A percentile compares a stretch with the other conserved stretches of the same genome.
phyloP scores from a whole-genome alignment of 2,113 vertebrate genomes.

The Corynorhinus townsendii region DNA sequence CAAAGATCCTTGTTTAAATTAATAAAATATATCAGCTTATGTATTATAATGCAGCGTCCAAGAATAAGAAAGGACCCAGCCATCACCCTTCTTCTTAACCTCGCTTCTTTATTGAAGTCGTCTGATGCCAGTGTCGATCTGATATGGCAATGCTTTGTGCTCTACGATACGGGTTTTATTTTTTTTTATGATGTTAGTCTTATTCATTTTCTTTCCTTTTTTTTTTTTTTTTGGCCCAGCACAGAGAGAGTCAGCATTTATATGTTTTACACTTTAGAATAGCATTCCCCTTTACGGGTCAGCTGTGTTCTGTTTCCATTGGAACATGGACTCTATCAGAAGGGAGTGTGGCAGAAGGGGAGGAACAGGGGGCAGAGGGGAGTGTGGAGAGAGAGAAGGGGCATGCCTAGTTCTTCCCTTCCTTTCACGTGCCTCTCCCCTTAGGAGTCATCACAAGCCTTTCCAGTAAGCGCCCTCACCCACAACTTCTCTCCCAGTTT shows the following conservation, averaged over 20 bases:
- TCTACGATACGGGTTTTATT: not conserved
- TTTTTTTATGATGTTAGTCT: not conserved
- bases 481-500: not conserved
- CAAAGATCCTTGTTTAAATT: constrained; percentile 57
- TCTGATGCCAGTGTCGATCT: not conserved
- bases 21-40: constrained; percentile 53
- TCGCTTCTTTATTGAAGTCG: not conserved
- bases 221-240: not conserved
- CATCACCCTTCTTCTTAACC: constrained; percentile 56
- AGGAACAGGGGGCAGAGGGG: rapidly evolving
- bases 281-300: not conserved
- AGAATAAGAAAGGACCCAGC: constrained; percentile 29
- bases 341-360: too few species aligned
- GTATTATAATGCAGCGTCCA: constrained; percentile 8
- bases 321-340: not conserved
- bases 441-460: not conserved
- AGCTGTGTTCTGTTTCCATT: not conserved
- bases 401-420: not conserved
- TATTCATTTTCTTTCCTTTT: not conserved
- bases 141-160: constrained; percentile 1
- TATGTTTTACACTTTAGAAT: not conserved
- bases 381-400: not conserved
- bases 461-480: not conserved
- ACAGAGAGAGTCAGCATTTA: not conserved
- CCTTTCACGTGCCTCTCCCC: not conserved